phyloP scores from a whole-genome alignment of 2,113 vertebrate species.

The Panthera leo region DNA sequence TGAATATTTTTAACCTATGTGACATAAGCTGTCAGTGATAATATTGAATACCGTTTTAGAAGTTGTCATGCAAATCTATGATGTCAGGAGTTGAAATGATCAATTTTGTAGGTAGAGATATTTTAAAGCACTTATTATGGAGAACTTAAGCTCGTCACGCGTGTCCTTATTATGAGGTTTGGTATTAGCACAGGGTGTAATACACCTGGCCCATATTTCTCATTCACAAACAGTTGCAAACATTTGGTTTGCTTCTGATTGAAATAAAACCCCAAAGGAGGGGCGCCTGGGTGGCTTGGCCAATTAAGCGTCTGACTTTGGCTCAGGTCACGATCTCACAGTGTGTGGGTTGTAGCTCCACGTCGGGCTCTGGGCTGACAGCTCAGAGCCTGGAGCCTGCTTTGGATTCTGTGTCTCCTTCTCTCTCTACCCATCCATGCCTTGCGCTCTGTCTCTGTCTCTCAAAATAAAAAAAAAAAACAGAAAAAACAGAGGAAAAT shows the following conservation, averaged over 20 bases:
- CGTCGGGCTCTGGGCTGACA: too few species aligned
- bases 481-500: background rate
- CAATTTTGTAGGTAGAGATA: background rate
- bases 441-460: too few species aligned
- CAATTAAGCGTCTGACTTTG: too few species aligned
- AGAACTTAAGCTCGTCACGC: rapidly evolving
- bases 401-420: too few species aligned
- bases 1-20: background rate
- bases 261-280: background rate
- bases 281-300: too few species aligned
- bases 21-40: background rate
- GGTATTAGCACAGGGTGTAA: too few species aligned
- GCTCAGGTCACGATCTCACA: too few species aligned
- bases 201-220: background rate
- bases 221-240: background rate
- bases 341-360: too few species aligned
- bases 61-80: background rate
- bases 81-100: background rate
- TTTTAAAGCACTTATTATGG: background rate
- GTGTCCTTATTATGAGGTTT: background rate
- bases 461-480: too few species aligned
- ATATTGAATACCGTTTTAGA: background rate
- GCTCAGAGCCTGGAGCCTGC: too few species aligned
- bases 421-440: too few species aligned
- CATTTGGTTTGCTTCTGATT: background rate